These are phyloP conservation scores for Danaus melanippus DNA, from an alignment of 1,140 invertebrate genomes.

Conservation along the genomic window DNA sequence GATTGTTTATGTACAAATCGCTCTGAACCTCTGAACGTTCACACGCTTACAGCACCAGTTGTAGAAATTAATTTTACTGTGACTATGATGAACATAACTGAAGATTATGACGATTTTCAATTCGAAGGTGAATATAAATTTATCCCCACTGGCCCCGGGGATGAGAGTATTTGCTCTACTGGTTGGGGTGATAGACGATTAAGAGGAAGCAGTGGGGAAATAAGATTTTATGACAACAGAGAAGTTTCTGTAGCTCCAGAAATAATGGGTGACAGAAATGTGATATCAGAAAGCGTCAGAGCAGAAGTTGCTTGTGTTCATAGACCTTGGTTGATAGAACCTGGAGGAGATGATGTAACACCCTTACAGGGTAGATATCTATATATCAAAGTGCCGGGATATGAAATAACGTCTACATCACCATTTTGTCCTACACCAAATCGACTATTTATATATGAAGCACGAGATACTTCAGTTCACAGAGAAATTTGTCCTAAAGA, in stretches of 20 bases:
- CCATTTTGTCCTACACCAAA: conserved; percentile 79
- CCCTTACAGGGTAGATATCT: conserved; percentile 79
- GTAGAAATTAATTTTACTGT: conserved; percentile 83
- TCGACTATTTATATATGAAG: conserved; percentile 81
- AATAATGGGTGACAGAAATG: conserved; percentile 63
- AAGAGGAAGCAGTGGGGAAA: conserved; percentile 81
- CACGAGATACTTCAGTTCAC: conserved; percentile 72
- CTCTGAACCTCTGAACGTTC: conserved; percentile 73
- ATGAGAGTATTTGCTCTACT: conserved; percentile 73
- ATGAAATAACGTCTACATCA: conserved; percentile 72
- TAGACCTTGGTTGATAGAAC: conserved; percentile 85
- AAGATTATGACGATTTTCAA: conserved; percentile 85
- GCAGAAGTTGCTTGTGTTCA: conserved; percentile 76
- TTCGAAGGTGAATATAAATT: conserved; percentile 88
- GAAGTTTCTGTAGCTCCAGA: conserved; percentile 56
- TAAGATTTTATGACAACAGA: conserved; percentile 59
- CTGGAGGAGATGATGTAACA: conserved; percentile 69
- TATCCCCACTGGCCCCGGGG: conserved; percentile 66
- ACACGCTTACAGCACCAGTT: conserved; percentile 77
- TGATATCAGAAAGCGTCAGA: conserved; percentile 67
- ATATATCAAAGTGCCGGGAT: conserved; percentile 79
- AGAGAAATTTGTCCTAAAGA: conserved; percentile 78
- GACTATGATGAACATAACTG: conserved; percentile 84
- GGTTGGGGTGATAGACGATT: conserved; percentile 76
- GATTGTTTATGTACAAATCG: conserved; percentile 84